These are phyloP conservation scores for Volucella bombylans DNA, from an alignment of 2,888 invertebrate species.

Conservation along the genomic window DNA sequence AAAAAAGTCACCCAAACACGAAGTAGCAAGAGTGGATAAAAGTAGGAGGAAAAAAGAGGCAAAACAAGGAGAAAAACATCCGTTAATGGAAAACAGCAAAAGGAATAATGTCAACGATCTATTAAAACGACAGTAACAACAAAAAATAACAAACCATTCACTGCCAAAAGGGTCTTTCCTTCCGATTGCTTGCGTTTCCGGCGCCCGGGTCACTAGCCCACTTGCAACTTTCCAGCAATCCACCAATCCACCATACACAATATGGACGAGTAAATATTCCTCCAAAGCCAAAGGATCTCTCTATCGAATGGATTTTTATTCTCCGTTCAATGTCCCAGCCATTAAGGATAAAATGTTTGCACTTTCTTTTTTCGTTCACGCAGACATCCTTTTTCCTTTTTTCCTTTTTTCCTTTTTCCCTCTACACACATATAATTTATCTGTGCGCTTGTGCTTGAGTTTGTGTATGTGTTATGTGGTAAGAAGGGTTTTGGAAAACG, in stretches of 20 bases:
- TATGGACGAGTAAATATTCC: not conserved
- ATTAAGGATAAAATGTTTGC: slow-evolving; percentile 64
- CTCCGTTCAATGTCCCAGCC: slow-evolving; percentile 53
- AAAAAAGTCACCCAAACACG: not conserved
- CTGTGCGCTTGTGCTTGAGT: too few relatives aligned
- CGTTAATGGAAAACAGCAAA: not conserved
- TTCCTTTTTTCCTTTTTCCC: too few relatives aligned
- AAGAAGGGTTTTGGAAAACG: not conserved
- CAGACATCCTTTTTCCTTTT: slow-evolving; percentile 5
- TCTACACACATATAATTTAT: too few relatives aligned
- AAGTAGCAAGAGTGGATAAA: too few relatives aligned
- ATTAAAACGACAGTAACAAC: slow-evolving; percentile 31
- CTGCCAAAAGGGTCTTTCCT: slow-evolving; percentile 38
- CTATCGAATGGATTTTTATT: slow-evolving; percentile 64
- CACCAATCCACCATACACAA: not conserved
- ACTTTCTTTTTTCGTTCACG: slow-evolving; percentile 45
- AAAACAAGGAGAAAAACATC: too few relatives aligned
- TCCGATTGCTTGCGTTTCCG: slow-evolving; percentile 46
- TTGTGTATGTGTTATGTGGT: too few relatives aligned
- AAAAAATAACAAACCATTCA: not conserved
- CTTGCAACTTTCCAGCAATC: too few relatives aligned
- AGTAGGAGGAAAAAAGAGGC: too few relatives aligned
- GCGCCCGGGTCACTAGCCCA: slow-evolving; percentile 53
- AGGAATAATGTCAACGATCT: slow-evolving; percentile 47
- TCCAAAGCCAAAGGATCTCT: slow-evolving; percentile 11